A percentile compares a stretch with the other conserved stretches of the same genome.
These are phyloP conservation scores for Prunella fulvescens DNA, from an alignment of 2,113 vertebrate genomes.

Conservation along the genomic window DNA sequence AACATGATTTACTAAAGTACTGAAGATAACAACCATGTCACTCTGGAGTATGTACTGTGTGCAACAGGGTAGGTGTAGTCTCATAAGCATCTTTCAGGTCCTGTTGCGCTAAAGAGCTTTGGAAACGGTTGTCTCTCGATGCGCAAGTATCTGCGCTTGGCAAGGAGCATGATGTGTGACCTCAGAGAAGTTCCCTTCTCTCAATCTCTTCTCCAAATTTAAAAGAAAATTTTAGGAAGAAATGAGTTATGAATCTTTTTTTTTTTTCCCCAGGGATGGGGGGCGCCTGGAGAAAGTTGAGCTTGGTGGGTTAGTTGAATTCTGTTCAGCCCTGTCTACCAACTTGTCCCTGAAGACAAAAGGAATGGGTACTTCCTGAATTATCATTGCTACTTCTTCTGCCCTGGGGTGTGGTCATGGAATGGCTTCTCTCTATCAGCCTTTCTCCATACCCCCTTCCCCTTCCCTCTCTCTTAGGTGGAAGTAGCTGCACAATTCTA, in stretches of 20 bases:
- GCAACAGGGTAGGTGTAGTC: slow-evolving; percentile 4
- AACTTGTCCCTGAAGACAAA: not conserved
- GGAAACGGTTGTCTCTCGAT: not conserved
- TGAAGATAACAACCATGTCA: not conserved
- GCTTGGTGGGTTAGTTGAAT: not conserved
- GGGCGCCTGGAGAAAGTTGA: not conserved
- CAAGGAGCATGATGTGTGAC: not conserved
- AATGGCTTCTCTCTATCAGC: not conserved
- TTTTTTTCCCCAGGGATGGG: not conserved
- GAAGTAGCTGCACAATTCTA: not conserved
- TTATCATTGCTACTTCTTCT: not conserved
- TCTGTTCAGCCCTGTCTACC: not conserved
- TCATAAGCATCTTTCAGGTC: not conserved
- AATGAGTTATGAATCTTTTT: not conserved
- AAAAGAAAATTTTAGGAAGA: not conserved
- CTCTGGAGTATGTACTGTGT: not conserved
- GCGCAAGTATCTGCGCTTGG: not conserved
- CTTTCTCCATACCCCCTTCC: not conserved
- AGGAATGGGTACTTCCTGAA: not conserved
- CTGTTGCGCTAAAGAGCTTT: not conserved
- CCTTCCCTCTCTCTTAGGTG: not conserved
- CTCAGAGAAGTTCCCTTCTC: not conserved
- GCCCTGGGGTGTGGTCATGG: not conserved
- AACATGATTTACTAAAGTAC: not conserved
- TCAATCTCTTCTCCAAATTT: not conserved